Percentiles rank a stretch among this genome's conserved stretches.
These are phyloP conservation scores for Neopipo cinnamomea DNA, from an alignment of 2,113 vertebrate species.

Conservation along the genomic window DNA sequence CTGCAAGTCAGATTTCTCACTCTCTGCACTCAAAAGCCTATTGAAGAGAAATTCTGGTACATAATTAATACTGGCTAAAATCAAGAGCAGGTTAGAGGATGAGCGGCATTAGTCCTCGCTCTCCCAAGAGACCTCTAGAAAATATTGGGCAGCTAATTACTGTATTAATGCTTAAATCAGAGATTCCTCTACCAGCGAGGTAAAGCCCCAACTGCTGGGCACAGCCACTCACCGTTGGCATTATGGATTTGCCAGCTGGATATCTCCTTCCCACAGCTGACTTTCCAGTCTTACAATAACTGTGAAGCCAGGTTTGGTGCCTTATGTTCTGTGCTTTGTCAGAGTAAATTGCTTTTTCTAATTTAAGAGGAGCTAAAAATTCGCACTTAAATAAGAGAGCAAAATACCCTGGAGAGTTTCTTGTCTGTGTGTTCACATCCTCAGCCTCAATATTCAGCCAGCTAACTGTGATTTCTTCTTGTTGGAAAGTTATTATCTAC, in stretches of 20 bases:
- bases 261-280: constrained; percentile 21
- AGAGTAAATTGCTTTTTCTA: constrained; percentile 44
- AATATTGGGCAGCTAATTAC: background rate
- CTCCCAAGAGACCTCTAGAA: background rate
- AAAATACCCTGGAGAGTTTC: constrained; percentile 34
- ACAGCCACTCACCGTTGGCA: background rate
- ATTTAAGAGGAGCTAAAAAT: constrained; percentile 52
- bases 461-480: background rate
- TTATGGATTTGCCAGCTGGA: constrained; percentile 18
- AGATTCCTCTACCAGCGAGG: background rate
- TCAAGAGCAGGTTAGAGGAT: background rate
- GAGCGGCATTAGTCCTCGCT: background rate
- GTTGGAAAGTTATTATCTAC: background rate
- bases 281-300: background rate
- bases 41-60: background rate
- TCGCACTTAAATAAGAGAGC: constrained; percentile 30
- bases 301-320: background rate
- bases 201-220: background rate
- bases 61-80: background rate
- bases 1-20: constrained; percentile 34
- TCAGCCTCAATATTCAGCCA: constrained; percentile 12
- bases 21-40: background rate
- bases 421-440: background rate
- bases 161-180: background rate
- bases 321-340: background rate